Evolutionary conservation across 1,140 invertebrate genomes (phyloP), one percentile per base, ranked within the genome.

Genomic region (Sitophilus oryzae): DNA sequence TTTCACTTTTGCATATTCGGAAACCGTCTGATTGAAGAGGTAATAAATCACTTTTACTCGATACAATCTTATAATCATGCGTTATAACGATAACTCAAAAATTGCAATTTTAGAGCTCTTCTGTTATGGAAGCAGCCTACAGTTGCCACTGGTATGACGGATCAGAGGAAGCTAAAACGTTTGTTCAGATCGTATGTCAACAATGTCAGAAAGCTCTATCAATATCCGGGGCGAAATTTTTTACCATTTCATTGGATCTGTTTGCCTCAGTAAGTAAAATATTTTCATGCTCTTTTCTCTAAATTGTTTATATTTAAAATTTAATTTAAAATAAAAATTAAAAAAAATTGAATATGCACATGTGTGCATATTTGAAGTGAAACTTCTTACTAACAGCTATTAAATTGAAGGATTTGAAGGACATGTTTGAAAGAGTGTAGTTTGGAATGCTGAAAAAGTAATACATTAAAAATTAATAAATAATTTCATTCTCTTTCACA

Each of bases 171-270:
- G 88, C 88, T 0, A 91, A 91, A 66, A 89, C 88, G 15, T 91
- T 91, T 69, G 86, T 91, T 1, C 88, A 91, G 72, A 91, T 91
- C 62, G 87, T 91, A n/a, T 90, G 88, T 69, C 88, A 91, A 63
- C 88, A 91, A 65, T 90, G 88, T 72, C 88, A 91, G 70, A 90
- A 89, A 67, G 84, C 88, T 0, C 83, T 91, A 80, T 86, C 85
- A 42, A 88, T 91, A 64, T 89, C 88, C 2, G 88, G 88, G 48
- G 87, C 88, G 0, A 91, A 90, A 66, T 91, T 91, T 69, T 91
- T 91, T 69, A 91, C 87, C 0, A 86, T 91, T 1, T 90, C 88
- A 0, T 70, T 91, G 60, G 88, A 91, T 79, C 73, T 91, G 46
- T 91, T 91, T 64, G 88, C 88, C 65, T 90, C 87, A 68, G 88